A percentile compares a stretch with the other conserved stretches of the same genome.
phyloP scores from a whole-genome alignment of 1,140 invertebrate species.

The Hormaphis cornu region DNA sequence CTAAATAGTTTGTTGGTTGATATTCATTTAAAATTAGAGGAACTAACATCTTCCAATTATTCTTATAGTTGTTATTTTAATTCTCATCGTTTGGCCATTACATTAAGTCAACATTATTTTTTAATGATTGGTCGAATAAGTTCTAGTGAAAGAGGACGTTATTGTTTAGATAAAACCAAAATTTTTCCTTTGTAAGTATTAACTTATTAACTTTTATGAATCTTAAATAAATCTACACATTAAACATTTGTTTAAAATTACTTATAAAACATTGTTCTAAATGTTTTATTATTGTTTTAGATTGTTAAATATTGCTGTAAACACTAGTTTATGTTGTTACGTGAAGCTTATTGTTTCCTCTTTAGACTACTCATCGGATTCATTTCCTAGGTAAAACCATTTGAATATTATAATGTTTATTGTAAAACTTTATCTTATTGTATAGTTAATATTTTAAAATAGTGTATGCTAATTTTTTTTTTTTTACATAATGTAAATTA shows the following conservation, averaged over 20 bases:
- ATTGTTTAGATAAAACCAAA: conserved; percentile 63
- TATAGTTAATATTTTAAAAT: background rate
- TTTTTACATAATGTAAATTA: conserved; percentile 39
- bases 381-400: conserved; percentile 53
- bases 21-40: conserved; percentile 63
- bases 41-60: conserved; percentile 38
- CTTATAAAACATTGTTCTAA: too few species aligned
- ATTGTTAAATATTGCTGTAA: conserved; percentile 32
- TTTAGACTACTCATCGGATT: conserved; percentile 70
- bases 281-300: too few species aligned
- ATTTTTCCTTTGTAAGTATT: conserved; percentile 61
- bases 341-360: conserved; percentile 84
- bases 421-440: background rate
- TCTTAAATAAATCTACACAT: too few species aligned
- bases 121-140: conserved; percentile 81
- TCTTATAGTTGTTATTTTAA: conserved; percentile 76
- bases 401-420: conserved; percentile 4
- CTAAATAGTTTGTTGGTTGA: conserved; percentile 63
- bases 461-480: background rate
- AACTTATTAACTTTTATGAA: background rate
- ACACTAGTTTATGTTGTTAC: conserved; percentile 75
- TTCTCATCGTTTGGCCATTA: conserved; percentile 74
- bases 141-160: conserved; percentile 59
- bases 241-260: too few species aligned
- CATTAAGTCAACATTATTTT: conserved; percentile 88